phyloP scores from a whole-genome alignment of 2,888 invertebrate genomes.

The Drosophila robusta region DNA sequence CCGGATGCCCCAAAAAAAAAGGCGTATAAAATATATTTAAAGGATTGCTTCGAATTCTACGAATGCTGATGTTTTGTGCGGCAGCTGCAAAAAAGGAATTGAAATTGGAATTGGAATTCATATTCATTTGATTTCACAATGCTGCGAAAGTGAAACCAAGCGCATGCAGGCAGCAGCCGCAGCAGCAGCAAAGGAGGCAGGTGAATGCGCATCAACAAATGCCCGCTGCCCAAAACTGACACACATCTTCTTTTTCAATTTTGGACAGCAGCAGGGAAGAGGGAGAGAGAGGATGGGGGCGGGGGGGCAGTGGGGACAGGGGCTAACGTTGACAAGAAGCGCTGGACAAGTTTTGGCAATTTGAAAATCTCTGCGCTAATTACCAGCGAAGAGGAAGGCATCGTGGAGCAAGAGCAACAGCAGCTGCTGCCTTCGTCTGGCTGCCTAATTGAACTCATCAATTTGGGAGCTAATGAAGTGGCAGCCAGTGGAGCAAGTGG shows the following conservation, averaged over 20 bases:
- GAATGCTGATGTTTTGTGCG: constrained; percentile 52
- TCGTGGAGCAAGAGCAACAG: constrained; percentile 28
- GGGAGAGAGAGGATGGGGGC: no score
- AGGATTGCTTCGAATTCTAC: constrained; percentile 67
- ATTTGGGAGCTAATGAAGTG: constrained; percentile 80
- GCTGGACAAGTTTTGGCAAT: constrained; percentile 80
- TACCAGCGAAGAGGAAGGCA: constrained; percentile 46
- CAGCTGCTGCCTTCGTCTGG: constrained; percentile 44
- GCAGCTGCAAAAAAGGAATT: constrained; percentile 67
- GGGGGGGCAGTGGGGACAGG: not conserved
- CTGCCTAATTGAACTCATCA: constrained; percentile 85
- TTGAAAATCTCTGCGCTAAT: constrained; percentile 83
- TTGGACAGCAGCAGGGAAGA: not conserved
- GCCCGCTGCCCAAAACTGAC: constrained; percentile 43
- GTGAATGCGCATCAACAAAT: constrained; percentile 35
- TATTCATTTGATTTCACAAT: constrained; percentile 79
- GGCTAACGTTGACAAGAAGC: constrained; percentile 58
- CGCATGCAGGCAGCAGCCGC: constrained; percentile 5
- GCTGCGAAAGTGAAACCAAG: constrained; percentile 74
- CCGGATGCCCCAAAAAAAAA: constrained; percentile 28
- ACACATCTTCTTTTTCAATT: constrained; percentile 37
- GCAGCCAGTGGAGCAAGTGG: constrained; percentile 38
- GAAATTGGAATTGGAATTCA: constrained; percentile 67
- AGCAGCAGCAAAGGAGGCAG: constrained; percentile 16
- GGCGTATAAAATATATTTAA: constrained; percentile 26